Conservation (phyloP, 2,113 vertebrate genomes). For the Ornithorhynchus anatinus region DNA sequence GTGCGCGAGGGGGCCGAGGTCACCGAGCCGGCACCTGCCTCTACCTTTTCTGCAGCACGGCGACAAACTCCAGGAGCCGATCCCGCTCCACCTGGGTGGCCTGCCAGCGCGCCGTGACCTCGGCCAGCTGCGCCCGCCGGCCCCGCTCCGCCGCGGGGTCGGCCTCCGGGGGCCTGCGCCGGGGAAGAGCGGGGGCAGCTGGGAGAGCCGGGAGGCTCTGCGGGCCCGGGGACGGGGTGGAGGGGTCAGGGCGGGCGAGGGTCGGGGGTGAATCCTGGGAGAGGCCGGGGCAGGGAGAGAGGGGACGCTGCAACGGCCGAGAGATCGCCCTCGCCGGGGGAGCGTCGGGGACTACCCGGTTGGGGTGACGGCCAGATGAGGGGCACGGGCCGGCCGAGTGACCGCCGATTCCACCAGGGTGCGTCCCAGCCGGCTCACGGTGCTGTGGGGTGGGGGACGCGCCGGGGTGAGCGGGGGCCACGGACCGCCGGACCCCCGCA, state of each 20-base stretch:
- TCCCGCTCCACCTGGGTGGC: conserved; percentile 74
- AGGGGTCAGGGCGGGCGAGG: not conserved
- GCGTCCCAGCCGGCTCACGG: conserved; percentile 78
- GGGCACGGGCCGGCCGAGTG: conserved; percentile 28
- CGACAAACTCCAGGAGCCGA: conserved; percentile 73
- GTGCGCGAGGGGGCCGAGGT: no score
- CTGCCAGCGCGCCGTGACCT: conserved; percentile 73
- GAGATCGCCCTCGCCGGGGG: not conserved
- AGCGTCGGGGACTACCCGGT: conserved; percentile 49
- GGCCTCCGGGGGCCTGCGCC: not conserved
- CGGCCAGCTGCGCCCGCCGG: conserved; percentile 64
- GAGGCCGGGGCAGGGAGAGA: not conserved
- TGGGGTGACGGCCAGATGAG: not conserved
- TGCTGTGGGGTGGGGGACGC: conserved; percentile 55
- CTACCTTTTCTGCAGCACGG: conserved; percentile 79
- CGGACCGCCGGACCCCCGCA: not conserved
- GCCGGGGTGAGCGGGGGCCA: not conserved
- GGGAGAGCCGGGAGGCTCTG: not conserved
- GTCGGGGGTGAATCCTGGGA: not conserved
- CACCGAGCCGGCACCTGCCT: accelerated
- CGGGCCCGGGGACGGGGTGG: not conserved
- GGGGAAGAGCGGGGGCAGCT: conserved; percentile 10
- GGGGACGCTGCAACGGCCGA: not conserved
- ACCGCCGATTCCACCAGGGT: conserved; percentile 73
- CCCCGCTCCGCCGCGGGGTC: conserved; percentile 39